Base-by-base conservation (phyloP, 2,888 invertebrate genomes). In the Eubasilissa splendida region DNA sequence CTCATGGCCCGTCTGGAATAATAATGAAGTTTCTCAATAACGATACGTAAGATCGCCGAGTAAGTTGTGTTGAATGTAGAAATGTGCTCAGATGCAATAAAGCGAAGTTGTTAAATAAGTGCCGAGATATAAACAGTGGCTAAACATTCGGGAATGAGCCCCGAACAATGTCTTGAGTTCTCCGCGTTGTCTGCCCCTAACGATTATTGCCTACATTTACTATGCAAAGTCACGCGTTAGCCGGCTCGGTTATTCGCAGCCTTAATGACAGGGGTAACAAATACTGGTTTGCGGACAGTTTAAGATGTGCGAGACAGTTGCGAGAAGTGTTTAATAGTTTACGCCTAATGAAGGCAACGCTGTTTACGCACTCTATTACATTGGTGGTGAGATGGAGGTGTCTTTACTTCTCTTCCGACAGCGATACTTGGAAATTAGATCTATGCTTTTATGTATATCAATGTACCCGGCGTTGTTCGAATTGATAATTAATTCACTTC, bases 221-320 rank as follows among this genome's bases (percentile, higher is more conserved):
- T 75, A 75, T 75, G 75, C 75, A 75, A 42, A 75, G 75, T 75
- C 75, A 75, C 75, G 75, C 75, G 75, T 52, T 60, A 60, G 60
- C 50, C 22, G 70, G 70, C 14, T 22, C n/a, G 52, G 70, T 22
- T 70, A 70, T 68, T 50, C 50, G 68, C 68, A 68, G 68, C 42
- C 42, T 14, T 68, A 68, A 68, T 68, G 68, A 68, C 68, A 68
- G 68, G 68, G 68, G 50, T 50, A 50, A 68, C 68, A 50, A 68
- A 42, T 52, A 50, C 68, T 50, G 68, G 68, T 50, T 14, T 14
- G 68, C 68, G 50, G 63, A 63, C 63, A 33, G 42, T 63, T 63
- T 42, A 42, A 42, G 42, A 42, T 42, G 42, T 42, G 42, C 42
- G 42, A 63, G 63, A 33, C 63, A 63, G 31, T 63, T 42, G 22